These are phyloP conservation scores for Lathamus discolor DNA, from an alignment of 2,113 vertebrate genomes.

Conservation along the genomic window DNA sequence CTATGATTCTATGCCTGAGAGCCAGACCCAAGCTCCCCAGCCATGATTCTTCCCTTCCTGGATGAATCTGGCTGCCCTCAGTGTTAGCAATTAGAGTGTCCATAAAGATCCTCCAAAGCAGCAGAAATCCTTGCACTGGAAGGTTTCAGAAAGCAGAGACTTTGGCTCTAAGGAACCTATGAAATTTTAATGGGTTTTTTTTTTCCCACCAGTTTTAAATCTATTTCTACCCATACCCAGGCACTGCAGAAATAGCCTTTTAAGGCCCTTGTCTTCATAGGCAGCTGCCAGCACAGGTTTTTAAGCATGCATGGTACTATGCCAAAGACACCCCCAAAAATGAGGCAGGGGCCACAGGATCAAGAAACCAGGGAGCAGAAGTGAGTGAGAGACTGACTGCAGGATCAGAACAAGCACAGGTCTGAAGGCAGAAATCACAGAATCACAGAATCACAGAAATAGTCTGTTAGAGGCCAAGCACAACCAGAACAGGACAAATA, in stretches of 20 bases:
- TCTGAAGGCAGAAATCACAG: neutral
- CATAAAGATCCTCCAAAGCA: neutral
- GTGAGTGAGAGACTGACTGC: neutral
- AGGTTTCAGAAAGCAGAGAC: neutral
- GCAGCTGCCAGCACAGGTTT: neutral
- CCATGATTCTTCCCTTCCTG: fast-evolving
- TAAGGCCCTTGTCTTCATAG: neutral
- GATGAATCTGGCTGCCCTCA: neutral
- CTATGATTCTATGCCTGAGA: neutral
- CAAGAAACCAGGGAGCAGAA: neutral
- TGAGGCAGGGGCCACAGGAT: neutral
- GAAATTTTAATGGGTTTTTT: neutral
- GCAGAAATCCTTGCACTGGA: neutral
- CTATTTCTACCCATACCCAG: neutral
- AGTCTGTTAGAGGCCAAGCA: too few species aligned
- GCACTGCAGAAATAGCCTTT: neutral
- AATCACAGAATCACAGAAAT: too few species aligned
- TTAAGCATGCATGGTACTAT: neutral
- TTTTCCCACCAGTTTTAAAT: neutral
- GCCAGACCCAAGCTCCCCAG: neutral
- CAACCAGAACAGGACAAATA: neutral
- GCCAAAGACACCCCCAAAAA: neutral
- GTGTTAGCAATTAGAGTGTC: neutral
- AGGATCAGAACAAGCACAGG: neutral
- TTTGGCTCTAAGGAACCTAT: neutral